Base-by-base conservation (phyloP, 2,113 vertebrate species). In the Excalfactoria chinensis region DNA sequence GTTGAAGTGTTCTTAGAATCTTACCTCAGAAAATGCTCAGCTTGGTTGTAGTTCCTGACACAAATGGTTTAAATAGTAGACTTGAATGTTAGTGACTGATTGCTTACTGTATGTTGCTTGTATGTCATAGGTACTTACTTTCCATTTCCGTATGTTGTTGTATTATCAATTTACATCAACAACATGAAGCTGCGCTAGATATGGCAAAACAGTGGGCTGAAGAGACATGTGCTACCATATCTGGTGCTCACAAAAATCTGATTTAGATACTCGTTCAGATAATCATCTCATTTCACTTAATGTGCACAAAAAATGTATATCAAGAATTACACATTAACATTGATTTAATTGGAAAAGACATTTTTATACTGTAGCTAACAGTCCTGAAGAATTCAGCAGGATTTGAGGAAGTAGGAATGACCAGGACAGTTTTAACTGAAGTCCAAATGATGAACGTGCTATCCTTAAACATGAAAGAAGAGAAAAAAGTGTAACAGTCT, bases 371-470 rank as follows among this genome's bases (percentile, higher is more conserved):
- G 46, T 72, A 55, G 86, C 43, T 81, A 40, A 69, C 63, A 63
- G 26, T 94, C 88, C 37, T 95, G 60, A 91, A 84, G 80, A 79
- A 83, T 1, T 67, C n/a, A n/a, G 72, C 79, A 76, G 62, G 43
- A 79, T 80, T 71, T 53, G 53, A 92, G 80, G 56, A 73, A 85
- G 63, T n/a, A 85, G 48, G 48, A 63, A 63, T 71, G 63, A 77
- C 67, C 35, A 55, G 11, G 73, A 30, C 32, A 58, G 46, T 89
- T 93, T 75, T 88, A 91, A 83, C 67, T 37, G 9, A 70, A 62
- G 80, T 93, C 64, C n/a, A 37, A 91, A 58, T 69, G 88, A 91
- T 71, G 73, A 95, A 84, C 87, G 53, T 88, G 35, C 66, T 34
- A 71, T 41, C 63, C 41, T 91, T 74, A 53, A 60, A 22, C 81